Evolutionary conservation across 2,888 invertebrate genomes (phyloP), one percentile per base, ranked within the genome.

Genomic region (Papilio gigon): DNA sequence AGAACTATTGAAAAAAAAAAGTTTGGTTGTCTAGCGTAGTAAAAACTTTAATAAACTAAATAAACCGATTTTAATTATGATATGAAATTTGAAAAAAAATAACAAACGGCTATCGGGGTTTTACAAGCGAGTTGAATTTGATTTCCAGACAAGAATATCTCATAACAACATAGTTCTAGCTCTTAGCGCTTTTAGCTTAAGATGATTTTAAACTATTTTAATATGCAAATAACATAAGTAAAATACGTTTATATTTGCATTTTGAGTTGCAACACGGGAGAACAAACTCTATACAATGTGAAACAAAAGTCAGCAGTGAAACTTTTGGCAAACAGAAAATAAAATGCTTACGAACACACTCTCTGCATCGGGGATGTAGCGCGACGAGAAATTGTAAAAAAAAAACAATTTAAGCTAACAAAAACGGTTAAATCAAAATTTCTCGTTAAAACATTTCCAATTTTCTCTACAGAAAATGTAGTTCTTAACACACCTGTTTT

Each of bases 381-480:
- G 50, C 62, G 47, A n/a, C 14, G 33, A 47, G 20, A 63, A 33
- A 44, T 33, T 44, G 33, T 33, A 22, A 63, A 35, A 63, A 22
- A 63, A 35, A 63, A 50, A 63, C 63, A 35, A 47, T 50, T 47
- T 47, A 9, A 63, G 22, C 44, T 3, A 47, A 47, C 44, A 30
- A 22, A 63, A 33, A 35, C 35, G 30, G 25, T 63, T 35, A 50
- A 63, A 50, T 63, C 14, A 20, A 33, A 35, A 56, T 56, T 65
- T 65, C n/a, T n/a, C 6, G 37, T 58, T 22, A 59, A 59, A 65
- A 65, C 33, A 33, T 42, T 44, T 30, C n/a, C 33, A 59, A 47
- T 44, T 59, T 42, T 44, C 35, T 22, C 27, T 56, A 56, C 8
- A 17, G 17, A 17, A 11, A 56, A 27, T 53, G n/a, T 22, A 50